phyloP scores from a whole-genome alignment of 2,888 invertebrate genomes.

The Pristionchus fissidentatus region DNA sequence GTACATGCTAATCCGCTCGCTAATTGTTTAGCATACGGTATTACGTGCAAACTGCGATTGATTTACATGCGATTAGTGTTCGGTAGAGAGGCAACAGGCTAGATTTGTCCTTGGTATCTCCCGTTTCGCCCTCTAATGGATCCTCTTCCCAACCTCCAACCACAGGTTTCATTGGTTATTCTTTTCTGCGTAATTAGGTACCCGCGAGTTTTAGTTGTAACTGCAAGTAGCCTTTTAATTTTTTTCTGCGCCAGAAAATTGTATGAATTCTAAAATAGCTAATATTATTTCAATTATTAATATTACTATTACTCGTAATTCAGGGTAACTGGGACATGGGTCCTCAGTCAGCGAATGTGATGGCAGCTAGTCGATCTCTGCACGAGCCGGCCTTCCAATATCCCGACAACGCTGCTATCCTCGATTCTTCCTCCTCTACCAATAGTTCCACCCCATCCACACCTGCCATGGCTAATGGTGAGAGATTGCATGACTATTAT shows the following conservation, averaged over 20 bases:
- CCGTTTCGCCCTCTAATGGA: neutral
- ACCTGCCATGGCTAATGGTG: slow-evolving; percentile 61
- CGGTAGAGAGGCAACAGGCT: neutral
- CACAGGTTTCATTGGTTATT: no score
- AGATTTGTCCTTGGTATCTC: neutral
- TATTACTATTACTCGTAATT: slow-evolving; percentile 41
- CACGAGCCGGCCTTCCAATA: slow-evolving; percentile 65
- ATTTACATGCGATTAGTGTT: slow-evolving; percentile 11
- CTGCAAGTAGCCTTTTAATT: no score
- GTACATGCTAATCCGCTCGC: no score
- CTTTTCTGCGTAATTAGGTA: no score
- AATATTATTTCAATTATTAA: neutral
- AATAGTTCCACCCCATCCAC: slow-evolving; percentile 74
- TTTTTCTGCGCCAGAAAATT: no score
- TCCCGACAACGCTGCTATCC: slow-evolving; percentile 60
- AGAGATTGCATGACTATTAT: neutral
- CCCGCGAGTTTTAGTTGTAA: no score
- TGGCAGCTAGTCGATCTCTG: slow-evolving; percentile 57
- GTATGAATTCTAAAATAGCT: neutral
- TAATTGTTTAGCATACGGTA: slow-evolving; percentile 37
- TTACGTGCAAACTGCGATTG: neutral
- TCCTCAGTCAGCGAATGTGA: slow-evolving; percentile 57
- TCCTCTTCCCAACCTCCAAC: neutral
- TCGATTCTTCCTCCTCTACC: slow-evolving; percentile 71
- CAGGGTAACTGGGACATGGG: slow-evolving; percentile 64